These are phyloP conservation scores for Sinocyclocheilus anshuiensis DNA, from an alignment of 2,113 vertebrate species.

Conservation along the genomic window DNA sequence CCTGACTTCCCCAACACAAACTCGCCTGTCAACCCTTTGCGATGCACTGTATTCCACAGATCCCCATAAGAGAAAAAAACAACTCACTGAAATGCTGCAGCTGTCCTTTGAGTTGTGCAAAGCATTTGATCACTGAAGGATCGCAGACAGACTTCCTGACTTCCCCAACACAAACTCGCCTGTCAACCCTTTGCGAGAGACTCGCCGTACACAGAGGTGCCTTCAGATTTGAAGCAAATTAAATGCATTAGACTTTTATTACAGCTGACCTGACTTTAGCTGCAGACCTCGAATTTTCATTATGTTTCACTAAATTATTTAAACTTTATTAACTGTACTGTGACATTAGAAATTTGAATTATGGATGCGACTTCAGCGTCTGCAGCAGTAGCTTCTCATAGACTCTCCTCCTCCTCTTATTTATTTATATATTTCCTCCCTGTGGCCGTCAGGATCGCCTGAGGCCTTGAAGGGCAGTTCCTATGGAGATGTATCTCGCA, in stretches of 20 bases:
- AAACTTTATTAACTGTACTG: constrained; percentile 60
- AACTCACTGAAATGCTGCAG: background rate
- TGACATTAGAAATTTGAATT: constrained; percentile 59
- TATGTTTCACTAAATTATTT: constrained; percentile 61
- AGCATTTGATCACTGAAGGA: constrained; percentile 6
- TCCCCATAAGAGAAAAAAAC: background rate
- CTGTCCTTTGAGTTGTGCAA: constrained; percentile 11
- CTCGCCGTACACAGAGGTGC: background rate
- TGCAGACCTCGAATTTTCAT: constrained; percentile 52
- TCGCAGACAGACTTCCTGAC: background rate
- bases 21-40: background rate
- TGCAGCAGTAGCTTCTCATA: background rate
- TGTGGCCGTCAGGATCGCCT: background rate
- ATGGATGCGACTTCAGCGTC: constrained; percentile 53
- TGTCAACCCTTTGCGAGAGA: background rate
- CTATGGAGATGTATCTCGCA: background rate
- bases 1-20: background rate
- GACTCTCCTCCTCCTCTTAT: background rate
- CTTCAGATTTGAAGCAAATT: constrained; percentile 17
- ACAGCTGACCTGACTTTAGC: constrained; percentile 37
- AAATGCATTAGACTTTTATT: constrained; percentile 47
- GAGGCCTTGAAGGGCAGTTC: background rate
- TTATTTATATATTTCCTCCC: constrained; percentile 12
- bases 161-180: background rate
- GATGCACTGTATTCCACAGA: no score